Evolutionary conservation across 1,140 invertebrate genomes (phyloP).

Genomic region (Eulimnadia texana): DNA sequence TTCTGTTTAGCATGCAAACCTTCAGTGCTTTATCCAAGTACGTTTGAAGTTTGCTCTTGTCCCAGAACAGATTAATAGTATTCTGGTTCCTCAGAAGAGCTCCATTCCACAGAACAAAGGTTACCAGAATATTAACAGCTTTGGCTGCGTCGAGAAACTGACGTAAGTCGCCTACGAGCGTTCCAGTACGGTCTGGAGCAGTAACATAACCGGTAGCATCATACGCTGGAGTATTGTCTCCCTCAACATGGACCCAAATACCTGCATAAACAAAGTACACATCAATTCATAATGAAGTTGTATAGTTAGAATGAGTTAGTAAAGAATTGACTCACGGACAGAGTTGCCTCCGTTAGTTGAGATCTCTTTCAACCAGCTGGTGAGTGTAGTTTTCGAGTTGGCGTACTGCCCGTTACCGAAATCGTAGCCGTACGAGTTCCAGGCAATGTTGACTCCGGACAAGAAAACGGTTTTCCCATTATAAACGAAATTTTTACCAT

Average conservation of each 20-base stretch:
- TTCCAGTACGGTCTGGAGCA: slow-evolving; percentile 17
- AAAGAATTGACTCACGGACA: slow-evolving; percentile 26
- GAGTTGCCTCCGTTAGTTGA: slow-evolving; percentile 28
- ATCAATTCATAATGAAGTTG: not conserved
- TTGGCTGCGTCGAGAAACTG: slow-evolving; percentile 22
- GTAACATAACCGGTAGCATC: slow-evolving; percentile 19
- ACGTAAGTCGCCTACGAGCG: slow-evolving; percentile 18
- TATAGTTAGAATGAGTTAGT: not conserved
- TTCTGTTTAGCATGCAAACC: no score
- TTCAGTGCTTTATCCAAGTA: slow-evolving; percentile 30
- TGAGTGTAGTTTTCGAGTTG: slow-evolving; percentile 18
- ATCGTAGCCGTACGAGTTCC: slow-evolving; percentile 25
- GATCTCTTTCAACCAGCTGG: slow-evolving; percentile 26
- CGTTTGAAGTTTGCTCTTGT: slow-evolving; percentile 28
- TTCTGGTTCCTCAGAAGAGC: slow-evolving; percentile 26
- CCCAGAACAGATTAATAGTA: slow-evolving; percentile 26
- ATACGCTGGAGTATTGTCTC: slow-evolving; percentile 24
- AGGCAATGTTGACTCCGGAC: slow-evolving; percentile 30
- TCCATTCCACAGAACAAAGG: slow-evolving; percentile 30
- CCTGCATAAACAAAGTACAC: slow-evolving; percentile 20
- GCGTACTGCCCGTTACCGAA: slow-evolving; percentile 28
- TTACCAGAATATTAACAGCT: slow-evolving; percentile 27
- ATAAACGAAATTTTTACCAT: slow-evolving; percentile 1
- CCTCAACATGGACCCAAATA: slow-evolving; percentile 32
- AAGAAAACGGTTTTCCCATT: slow-evolving; percentile 28